These are phyloP conservation scores for Laupala kohalensis DNA, from an alignment of 1,140 invertebrate genomes.

Conservation along the genomic window DNA sequence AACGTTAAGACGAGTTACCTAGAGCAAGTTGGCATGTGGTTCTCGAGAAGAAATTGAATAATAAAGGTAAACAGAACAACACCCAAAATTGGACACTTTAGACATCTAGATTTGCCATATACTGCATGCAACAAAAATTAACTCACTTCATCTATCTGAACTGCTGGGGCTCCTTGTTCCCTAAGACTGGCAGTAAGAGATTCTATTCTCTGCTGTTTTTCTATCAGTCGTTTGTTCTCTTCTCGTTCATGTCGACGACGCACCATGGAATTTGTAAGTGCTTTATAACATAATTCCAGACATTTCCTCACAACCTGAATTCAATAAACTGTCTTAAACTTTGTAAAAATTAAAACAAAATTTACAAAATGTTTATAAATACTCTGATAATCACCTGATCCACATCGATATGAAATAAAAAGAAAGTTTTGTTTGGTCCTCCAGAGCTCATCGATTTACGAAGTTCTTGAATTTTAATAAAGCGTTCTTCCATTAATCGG, in stretches of 20 bases:
- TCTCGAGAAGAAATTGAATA: not conserved
- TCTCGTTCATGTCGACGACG: constrained; percentile 44
- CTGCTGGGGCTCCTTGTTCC: constrained; percentile 53
- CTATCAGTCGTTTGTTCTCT: constrained; percentile 33
- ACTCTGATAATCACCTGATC: constrained; percentile 22
- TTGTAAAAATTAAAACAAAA: not conserved
- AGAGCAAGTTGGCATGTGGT: too few relatives aligned
- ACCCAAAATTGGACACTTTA: constrained; percentile 1
- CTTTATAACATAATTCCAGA: constrained; percentile 60
- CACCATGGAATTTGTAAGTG: constrained; percentile 54
- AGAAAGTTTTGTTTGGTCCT: constrained; percentile 53
- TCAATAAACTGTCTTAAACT: not conserved
- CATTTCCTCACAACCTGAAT: constrained; percentile 54
- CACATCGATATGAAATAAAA: constrained; percentile 58
- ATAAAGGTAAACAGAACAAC: constrained; percentile 5
- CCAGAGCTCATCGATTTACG: constrained; percentile 40
- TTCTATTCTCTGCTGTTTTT: constrained; percentile 72
- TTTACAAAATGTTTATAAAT: constrained; percentile 3
- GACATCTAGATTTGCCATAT: too few relatives aligned
- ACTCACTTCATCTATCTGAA: constrained; percentile 62
- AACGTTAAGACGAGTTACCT: too few relatives aligned
- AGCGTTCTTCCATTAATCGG: constrained; percentile 66
- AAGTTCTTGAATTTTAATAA: constrained; percentile 58
- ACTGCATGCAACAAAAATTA: constrained; percentile 13
- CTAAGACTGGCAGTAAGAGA: constrained; percentile 61